These are phyloP conservation scores for Ylistrum balloti DNA, from an alignment of 1,140 invertebrate species.

Conservation along the genomic window DNA sequence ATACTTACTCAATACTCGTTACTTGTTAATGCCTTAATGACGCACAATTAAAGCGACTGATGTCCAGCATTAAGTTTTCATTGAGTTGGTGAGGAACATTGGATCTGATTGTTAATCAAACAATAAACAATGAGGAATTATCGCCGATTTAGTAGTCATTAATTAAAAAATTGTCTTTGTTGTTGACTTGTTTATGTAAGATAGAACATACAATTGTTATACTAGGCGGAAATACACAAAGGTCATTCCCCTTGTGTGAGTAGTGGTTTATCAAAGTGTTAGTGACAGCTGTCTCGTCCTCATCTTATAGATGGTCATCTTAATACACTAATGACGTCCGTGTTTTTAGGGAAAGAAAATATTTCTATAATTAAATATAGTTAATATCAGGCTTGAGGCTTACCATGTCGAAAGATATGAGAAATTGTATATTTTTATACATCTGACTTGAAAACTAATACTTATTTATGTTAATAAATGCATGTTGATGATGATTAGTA, in stretches of 20 bases:
- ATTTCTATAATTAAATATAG: not conserved
- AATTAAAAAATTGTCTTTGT: not conserved
- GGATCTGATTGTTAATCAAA: not conserved
- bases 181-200: not conserved
- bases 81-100: not conserved
- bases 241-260: not conserved
- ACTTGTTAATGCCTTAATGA: not conserved
- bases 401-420: not conserved
- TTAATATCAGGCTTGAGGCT: not conserved
- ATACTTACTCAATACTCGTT: not conserved
- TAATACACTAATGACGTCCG: not conserved
- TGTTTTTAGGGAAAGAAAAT: no score
- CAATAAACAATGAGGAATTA: not conserved
- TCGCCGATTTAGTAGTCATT: not conserved
- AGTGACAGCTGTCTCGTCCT: not conserved
- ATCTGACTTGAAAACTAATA: no score
- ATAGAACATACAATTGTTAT: not conserved
- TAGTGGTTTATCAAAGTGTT: not conserved
- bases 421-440: no score
- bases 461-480: constrained; percentile 3
- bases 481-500: no score
- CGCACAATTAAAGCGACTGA: not conserved
- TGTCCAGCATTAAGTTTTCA: not conserved
- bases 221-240: not conserved
- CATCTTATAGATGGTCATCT: not conserved